phyloP scores from a whole-genome alignment of 2,113 vertebrate species.

The Mola mola region DNA sequence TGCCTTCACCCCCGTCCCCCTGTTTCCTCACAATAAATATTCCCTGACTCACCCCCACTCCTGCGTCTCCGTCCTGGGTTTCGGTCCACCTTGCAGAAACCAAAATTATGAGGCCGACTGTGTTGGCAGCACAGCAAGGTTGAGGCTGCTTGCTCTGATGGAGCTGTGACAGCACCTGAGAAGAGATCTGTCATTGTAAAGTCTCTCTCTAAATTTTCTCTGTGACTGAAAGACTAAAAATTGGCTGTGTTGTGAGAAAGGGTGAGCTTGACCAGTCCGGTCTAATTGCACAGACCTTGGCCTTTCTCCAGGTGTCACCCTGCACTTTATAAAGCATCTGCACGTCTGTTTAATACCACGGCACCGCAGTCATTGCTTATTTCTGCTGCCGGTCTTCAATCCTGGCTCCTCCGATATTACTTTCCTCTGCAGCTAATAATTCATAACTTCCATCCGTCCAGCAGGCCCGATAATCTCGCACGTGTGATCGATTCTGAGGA shows the following conservation, averaged over 20 bases:
- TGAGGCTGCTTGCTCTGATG: conserved; percentile 23
- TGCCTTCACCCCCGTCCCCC: not conserved
- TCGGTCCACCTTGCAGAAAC: not conserved
- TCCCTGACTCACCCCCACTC: not conserved
- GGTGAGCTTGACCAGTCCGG: conserved; percentile 46
- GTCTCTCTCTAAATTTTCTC: conserved; percentile 46
- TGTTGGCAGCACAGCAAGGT: conserved; percentile 14
- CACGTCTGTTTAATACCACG: conserved; percentile 63
- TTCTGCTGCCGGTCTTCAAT: conserved; percentile 60
- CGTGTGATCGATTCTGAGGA: conserved; percentile 51
- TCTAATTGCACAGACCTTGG: conserved; percentile 67
- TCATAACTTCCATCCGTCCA: conserved; percentile 69
- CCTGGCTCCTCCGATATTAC: conserved; percentile 59
- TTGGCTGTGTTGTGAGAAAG: conserved; percentile 50
- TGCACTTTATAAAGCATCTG: conserved; percentile 67
- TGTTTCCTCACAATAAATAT: not conserved
- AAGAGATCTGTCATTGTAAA: conserved; percentile 56
- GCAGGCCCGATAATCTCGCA: conserved; percentile 55
- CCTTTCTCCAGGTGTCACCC: conserved; percentile 60
- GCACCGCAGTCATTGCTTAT: conserved; percentile 69
- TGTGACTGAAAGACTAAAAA: conserved; percentile 50
- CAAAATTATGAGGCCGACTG: conserved; percentile 5
- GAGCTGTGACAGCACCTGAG: conserved; percentile 47
- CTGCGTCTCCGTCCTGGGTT: not conserved
- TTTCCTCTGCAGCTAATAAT: conserved; percentile 69